These are phyloP conservation scores for Protonibea diacanthus DNA, from an alignment of 2,797 vertebrate species.

Conservation along the genomic window DNA sequence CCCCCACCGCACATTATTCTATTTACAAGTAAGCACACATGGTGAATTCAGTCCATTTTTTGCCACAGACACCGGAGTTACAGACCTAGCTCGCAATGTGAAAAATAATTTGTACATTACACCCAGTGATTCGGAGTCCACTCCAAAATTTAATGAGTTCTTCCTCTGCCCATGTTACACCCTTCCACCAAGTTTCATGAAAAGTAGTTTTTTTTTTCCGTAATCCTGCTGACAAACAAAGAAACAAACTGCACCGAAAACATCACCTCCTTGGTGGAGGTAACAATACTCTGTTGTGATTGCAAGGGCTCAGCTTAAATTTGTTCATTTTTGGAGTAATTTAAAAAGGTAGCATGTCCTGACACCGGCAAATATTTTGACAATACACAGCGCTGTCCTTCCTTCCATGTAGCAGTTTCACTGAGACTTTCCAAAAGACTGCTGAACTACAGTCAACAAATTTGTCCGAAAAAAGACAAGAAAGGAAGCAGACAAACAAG, in stretches of 20 bases:
- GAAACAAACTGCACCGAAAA: background rate
- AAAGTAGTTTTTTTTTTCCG: too few relatives aligned
- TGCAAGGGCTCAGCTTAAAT: slow-evolving; percentile 12
- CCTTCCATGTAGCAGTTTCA: slow-evolving; percentile 33
- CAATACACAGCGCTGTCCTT: slow-evolving; percentile 28
- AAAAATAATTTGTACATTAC: too few relatives aligned
- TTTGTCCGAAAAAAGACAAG: slow-evolving; percentile 34
- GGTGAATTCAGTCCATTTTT: too few relatives aligned
- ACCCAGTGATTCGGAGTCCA: too few relatives aligned
- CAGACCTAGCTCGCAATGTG: too few relatives aligned
- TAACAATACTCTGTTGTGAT: background rate
- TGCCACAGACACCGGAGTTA: too few relatives aligned
- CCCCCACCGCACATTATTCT: too few relatives aligned
- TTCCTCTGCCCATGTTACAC: too few relatives aligned
- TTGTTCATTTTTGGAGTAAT: background rate
- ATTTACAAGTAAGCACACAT: too few relatives aligned
- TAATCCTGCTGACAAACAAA: too few relatives aligned
- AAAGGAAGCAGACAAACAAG: slow-evolving; percentile 42
- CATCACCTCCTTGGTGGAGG: background rate
- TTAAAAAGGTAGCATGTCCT: slow-evolving; percentile 15
- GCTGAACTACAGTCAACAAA: slow-evolving; percentile 46
- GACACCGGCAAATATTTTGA: slow-evolving; percentile 28
- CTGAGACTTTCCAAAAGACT: slow-evolving; percentile 46
- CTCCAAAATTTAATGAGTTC: too few relatives aligned
- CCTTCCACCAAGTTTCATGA: too few relatives aligned